Percentiles rank a stretch among this genome's conserved stretches.
Evolutionary conservation across 2,888 invertebrate species (phyloP).

Genomic region (Onchidella celtica): DNA sequence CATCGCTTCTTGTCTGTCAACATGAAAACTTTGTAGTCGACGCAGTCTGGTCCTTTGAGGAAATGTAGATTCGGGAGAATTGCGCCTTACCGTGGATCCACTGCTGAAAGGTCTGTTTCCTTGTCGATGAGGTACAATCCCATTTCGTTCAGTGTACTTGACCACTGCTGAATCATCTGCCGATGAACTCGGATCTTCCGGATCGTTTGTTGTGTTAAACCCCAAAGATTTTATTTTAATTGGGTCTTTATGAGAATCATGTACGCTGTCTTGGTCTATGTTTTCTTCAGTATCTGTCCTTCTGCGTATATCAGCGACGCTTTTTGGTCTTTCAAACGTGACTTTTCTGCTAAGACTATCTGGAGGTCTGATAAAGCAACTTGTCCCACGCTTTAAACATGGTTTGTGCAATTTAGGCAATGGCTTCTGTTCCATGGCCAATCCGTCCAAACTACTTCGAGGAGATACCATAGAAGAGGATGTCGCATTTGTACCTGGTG

Average conservation of each 20-base stretch:
- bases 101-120: conserved; percentile 19
- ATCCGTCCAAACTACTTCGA: too few species aligned
- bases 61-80: background rate
- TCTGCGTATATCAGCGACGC: background rate
- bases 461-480: too few species aligned
- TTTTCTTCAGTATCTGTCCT: too few species aligned
- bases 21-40: background rate
- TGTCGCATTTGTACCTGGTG: too few species aligned
- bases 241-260: too few species aligned
- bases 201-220: too few species aligned
- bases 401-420: too few species aligned
- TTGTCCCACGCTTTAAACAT: conserved; percentile 6
- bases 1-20: background rate
- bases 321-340: conserved; percentile 3
- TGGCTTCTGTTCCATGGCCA: too few species aligned
- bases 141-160: background rate
- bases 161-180: too few species aligned
- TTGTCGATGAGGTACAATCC: background rate
- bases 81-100: background rate
- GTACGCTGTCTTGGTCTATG: too few species aligned
- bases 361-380: conserved; percentile 10
- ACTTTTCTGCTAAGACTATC: conserved; percentile 5
- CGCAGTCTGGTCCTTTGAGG: background rate
- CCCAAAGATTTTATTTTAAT: too few species aligned
- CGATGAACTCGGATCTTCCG: too few species aligned